Evolutionary conservation across 2,888 invertebrate genomes (phyloP).

Genomic region (Drosophila monieri): DNA sequence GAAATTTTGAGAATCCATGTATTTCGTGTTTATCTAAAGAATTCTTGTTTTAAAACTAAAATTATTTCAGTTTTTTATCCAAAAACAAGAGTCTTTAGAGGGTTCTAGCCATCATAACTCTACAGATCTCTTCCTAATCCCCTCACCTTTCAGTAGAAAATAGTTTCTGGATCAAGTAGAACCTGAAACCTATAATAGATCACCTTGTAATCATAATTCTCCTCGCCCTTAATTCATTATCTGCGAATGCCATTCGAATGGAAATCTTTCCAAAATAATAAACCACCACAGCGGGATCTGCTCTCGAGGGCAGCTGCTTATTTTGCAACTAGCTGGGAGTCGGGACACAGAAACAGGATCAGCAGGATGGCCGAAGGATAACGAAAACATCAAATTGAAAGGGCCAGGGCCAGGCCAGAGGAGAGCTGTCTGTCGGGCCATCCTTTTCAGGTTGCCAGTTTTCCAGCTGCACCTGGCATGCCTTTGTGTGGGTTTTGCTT

Average conservation of each 20-base stretch:
- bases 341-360: constrained; percentile 26
- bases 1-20: background rate
- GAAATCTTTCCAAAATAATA: constrained; percentile 7
- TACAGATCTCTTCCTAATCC: background rate
- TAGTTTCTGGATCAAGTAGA: constrained; percentile 9
- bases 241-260: constrained; percentile 32
- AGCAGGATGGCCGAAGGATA: constrained; percentile 64
- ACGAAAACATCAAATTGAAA: constrained; percentile 43
- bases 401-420: no score
- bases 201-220: constrained; percentile 22
- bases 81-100: no score
- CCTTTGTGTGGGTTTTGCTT: constrained; percentile 32
- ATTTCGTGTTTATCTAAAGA: no score
- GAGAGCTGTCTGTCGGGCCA: constrained; percentile 1
- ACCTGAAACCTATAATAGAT: constrained; percentile 4
- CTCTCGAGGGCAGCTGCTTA: constrained; percentile 60
- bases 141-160: constrained; percentile 2
- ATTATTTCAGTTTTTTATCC: no score
- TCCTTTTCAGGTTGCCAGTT: constrained; percentile 37
- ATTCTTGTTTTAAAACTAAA: no score
- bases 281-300: constrained; percentile 21
- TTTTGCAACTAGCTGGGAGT: constrained; percentile 55
- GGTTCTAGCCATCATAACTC: no score
- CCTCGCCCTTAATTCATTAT: constrained; percentile 35
- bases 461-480: constrained; percentile 64